A percentile compares a stretch with the other conserved stretches of the same genome.
Conservation (phyloP, 2,888 invertebrate species). For the Cephus pulcher region DNA sequence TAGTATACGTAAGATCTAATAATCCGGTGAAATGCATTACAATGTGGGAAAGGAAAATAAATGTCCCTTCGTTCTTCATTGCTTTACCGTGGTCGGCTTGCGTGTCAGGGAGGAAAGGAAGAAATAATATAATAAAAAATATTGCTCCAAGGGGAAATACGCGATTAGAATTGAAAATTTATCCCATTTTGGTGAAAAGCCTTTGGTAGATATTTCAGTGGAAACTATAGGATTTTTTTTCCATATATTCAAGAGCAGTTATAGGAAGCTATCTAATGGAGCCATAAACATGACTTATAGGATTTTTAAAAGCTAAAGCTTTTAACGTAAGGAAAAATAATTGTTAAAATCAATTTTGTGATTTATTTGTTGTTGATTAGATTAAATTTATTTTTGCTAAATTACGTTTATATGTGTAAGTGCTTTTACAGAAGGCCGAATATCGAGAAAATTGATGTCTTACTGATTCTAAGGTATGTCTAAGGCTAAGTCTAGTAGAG, state of each 20-base stretch:
- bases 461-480: not conserved
- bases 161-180: slow-evolving; percentile 11
- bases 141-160: not conserved
- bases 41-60: slow-evolving; percentile 2
- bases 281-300: not conserved
- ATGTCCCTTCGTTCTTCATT: slow-evolving; percentile 2
- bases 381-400: not conserved
- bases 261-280: not conserved
- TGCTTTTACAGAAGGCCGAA: not conserved
- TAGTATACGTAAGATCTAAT: slow-evolving; percentile 11
- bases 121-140: not conserved
- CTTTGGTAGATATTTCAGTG: not conserved
- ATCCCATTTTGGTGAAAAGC: not conserved
- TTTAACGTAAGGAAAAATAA: not conserved
- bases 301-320: not conserved
- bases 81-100: not conserved
- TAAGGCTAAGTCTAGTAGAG: not conserved
- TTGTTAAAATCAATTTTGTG: not conserved
- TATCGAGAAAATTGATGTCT: not conserved
- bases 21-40: slow-evolving; percentile 9
- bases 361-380: not conserved
- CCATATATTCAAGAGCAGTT: not conserved
- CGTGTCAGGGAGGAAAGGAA: not conserved
- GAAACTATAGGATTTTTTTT: not conserved
- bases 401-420: not conserved